Conservation (phyloP, 1,140 invertebrate species). For the Archivesica marissinica region DNA sequence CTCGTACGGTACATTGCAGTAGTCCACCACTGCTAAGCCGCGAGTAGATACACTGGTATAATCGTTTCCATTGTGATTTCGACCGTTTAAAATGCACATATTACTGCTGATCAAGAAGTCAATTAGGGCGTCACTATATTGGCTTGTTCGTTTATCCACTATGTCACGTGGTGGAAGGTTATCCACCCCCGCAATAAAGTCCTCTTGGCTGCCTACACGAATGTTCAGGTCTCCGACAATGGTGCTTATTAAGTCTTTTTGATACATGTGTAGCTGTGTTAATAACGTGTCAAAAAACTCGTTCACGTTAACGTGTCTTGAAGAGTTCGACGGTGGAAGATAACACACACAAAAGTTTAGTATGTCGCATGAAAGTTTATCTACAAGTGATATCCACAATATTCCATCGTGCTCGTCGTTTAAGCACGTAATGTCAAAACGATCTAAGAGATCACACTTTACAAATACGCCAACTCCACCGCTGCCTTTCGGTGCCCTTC, state of each 20-base stretch:
- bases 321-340: not conserved
- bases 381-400: slow-evolving; percentile 30
- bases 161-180: not conserved
- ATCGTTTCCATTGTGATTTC: slow-evolving; percentile 3
- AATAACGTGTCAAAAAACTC: not conserved
- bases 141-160: not conserved
- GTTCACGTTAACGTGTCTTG: not conserved
- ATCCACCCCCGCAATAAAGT: slow-evolving; percentile 33
- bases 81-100: slow-evolving; percentile 10
- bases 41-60: slow-evolving; percentile 13
- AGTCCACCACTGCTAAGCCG: not conserved
- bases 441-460: slow-evolving; percentile 2
- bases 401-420: slow-evolving; percentile 44
- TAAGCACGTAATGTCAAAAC: slow-evolving; percentile 17
- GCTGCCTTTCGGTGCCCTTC: slow-evolving; percentile 36
- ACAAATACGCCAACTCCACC: slow-evolving; percentile 50
- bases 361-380: not conserved
- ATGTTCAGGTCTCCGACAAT: not conserved
- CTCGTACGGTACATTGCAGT: slow-evolving; percentile 14
- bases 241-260: not conserved
- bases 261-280: not conserved
- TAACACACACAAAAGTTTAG: not conserved
- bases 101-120: slow-evolving; percentile 24
- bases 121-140: not conserved
- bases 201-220: not conserved